phyloP scores from a whole-genome alignment of 53 echinoderm and acorn worm species.

The Echinometra lucunter region DNA sequence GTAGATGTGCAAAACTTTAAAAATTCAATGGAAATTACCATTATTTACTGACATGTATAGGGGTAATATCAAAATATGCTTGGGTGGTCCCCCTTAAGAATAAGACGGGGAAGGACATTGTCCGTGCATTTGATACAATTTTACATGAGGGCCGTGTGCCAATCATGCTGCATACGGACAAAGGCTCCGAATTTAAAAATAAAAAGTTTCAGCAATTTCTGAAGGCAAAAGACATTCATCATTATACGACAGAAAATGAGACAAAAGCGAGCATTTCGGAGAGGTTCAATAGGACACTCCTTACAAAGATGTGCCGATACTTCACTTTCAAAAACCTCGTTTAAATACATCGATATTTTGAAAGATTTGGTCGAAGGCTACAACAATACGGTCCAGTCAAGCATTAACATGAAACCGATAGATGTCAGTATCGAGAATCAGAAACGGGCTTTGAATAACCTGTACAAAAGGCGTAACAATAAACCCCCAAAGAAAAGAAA shows the following conservation, averaged over 20 bases:
- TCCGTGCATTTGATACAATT: conserved; percentile 48
- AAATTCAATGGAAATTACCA: conserved; percentile 52
- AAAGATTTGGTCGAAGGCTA: background rate
- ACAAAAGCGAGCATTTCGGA: conserved; percentile 68
- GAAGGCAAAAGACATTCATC: conserved; percentile 34
- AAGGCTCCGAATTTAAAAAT: conserved; percentile 73
- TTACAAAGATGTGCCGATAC: conserved; percentile 58
- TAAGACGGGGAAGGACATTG: conserved; percentile 62
- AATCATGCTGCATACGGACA: conserved; percentile 60
- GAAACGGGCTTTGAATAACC: background rate
- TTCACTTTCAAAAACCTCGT: conserved; percentile 62
- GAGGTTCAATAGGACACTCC: conserved; percentile 67
- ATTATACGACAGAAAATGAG: conserved; percentile 72
- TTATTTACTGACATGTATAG: conserved; percentile 73
- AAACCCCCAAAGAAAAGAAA: too few relatives aligned
- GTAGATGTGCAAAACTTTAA: conserved; percentile 55
- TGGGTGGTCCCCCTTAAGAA: conserved; percentile 63
- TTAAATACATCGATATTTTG: conserved; percentile 41
- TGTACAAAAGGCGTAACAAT: background rate
- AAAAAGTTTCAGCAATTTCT: conserved; percentile 65
- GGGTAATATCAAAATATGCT: conserved; percentile 66
- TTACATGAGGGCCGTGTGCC: conserved; percentile 45
- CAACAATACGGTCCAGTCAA: conserved; percentile 31
- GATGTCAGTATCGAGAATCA: conserved; percentile 58
- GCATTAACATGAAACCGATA: conserved; percentile 38